A percentile compares a stretch with the other conserved stretches of the same genome.
These are phyloP conservation scores for Arion vulgaris DNA, from an alignment of 1,140 invertebrate species.

Conservation along the genomic window DNA sequence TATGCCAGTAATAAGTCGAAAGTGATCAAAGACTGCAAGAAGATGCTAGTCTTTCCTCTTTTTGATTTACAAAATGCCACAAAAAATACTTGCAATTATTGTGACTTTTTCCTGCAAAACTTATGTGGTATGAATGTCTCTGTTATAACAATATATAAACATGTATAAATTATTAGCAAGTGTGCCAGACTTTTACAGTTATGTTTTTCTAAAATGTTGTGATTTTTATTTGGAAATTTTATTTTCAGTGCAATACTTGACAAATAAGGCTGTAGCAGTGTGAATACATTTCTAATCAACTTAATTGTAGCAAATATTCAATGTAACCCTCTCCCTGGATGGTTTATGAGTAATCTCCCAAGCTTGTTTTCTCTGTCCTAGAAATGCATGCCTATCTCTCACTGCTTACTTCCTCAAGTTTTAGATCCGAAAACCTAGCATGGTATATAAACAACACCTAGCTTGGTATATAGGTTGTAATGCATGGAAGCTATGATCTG, in stretches of 20 bases:
- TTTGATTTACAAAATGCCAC: too few relatives aligned
- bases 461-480: background rate
- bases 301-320: background rate
- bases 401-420: background rate
- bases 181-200: background rate
- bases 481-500: background rate
- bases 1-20: too few relatives aligned
- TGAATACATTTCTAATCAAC: background rate
- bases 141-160: too few relatives aligned
- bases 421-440: background rate
- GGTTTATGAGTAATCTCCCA: background rate
- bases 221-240: background rate
- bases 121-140: too few relatives aligned
- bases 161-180: background rate
- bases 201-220: background rate
- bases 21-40: too few relatives aligned
- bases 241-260: conserved; percentile 7
- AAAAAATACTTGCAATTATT: too few relatives aligned
- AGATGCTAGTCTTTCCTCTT: too few relatives aligned
- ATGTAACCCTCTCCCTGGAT: background rate
- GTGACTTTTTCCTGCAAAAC: too few relatives aligned
- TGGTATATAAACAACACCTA: too few relatives aligned
- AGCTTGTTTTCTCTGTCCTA: background rate
- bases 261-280: background rate
- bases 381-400: too few relatives aligned